A percentile compares a stretch with the other conserved stretches of the same genome.
Evolutionary conservation across 2,888 invertebrate species (phyloP).

Genomic region (Neoaliturus tenellus): DNA sequence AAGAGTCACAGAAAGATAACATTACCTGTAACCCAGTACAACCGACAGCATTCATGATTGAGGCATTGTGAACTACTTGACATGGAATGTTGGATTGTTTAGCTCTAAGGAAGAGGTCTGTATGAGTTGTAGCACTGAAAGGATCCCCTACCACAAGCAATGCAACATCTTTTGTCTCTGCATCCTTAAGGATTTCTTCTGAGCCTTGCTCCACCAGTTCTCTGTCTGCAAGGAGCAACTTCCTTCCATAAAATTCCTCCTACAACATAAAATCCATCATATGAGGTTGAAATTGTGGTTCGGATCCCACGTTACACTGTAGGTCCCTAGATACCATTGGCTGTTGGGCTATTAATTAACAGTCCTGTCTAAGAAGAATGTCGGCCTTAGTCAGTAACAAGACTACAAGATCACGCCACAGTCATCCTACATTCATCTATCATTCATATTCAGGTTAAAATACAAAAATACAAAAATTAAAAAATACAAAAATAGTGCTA

Average conservation of each 20-base stretch:
- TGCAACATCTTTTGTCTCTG: conserved; percentile 86
- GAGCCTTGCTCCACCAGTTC: conserved; percentile 95
- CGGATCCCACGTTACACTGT: too few species aligned
- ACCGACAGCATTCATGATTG: conserved; percentile 98
- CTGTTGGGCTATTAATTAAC: too few species aligned
- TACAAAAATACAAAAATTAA: not conserved
- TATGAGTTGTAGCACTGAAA: conserved; percentile 98
- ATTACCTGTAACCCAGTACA: conserved; percentile 91
- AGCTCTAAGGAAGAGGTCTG: conserved; percentile 95
- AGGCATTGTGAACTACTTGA: conserved; percentile 96
- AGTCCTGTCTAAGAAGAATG: too few species aligned
- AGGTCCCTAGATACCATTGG: too few species aligned
- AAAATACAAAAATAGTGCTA: too few species aligned
- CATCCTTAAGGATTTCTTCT: conserved; percentile 87
- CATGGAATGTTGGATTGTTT: conserved; percentile 84
- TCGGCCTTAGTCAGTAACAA: too few species aligned
- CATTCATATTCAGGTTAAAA: too few species aligned
- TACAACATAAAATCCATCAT: conserved; percentile 73
- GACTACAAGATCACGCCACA: too few species aligned
- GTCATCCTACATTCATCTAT: too few species aligned
- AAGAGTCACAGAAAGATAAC: not conserved
- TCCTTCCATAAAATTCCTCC: conserved; percentile 94
- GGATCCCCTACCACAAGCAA: conserved; percentile 98
- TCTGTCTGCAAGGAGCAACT: conserved; percentile 90
- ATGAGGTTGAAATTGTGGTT: too few species aligned